Evolutionary conservation across 2,113 vertebrate genomes (phyloP).

Genomic region (Dolichotis patagonum): DNA sequence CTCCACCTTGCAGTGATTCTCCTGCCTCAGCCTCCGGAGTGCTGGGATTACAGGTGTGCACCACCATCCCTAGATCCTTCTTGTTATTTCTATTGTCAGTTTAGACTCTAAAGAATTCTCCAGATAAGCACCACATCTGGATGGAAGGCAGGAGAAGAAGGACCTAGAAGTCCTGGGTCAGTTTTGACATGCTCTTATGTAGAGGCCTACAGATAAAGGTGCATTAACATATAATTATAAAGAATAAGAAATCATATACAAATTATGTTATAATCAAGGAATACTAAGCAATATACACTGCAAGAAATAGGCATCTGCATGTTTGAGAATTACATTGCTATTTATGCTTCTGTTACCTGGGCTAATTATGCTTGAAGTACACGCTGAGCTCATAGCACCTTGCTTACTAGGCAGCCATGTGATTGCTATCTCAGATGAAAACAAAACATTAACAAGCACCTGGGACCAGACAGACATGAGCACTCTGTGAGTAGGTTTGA

Average conservation of each 20-base stretch:
- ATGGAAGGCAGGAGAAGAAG: background rate
- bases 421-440: background rate
- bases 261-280: background rate
- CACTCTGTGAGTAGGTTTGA: background rate
- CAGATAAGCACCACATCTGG: background rate
- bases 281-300: background rate
- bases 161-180: background rate
- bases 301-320: background rate
- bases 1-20: too few species aligned
- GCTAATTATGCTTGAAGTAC: conserved; percentile 31
- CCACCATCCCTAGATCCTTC: background rate
- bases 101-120: background rate
- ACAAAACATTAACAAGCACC: background rate
- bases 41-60: too few species aligned
- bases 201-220: background rate
- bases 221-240: background rate
- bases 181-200: background rate
- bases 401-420: background rate
- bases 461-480: background rate
- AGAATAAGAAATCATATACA: background rate
- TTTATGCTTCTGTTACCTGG: conserved; percentile 20
- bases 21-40: too few species aligned
- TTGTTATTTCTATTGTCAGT: background rate
- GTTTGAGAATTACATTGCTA: conserved; percentile 2
- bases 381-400: background rate